Evolutionary conservation across 2,797 vertebrate genomes (phyloP), one percentile per base, ranked within the genome.

Genomic region (Tapirus indicus): DNA sequence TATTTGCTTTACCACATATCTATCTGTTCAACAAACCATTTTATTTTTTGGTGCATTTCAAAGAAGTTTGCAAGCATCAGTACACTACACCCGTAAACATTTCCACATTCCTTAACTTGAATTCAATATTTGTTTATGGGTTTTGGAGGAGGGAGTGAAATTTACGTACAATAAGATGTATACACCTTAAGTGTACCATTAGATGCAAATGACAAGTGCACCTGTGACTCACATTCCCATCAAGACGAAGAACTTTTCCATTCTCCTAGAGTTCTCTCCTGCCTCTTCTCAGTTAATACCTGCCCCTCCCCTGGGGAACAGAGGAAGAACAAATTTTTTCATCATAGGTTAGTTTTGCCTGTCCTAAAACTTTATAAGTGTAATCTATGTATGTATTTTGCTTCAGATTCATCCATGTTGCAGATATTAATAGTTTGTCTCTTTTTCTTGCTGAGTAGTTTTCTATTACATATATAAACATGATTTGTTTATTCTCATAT

Each of bases 41-140:
- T 91, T 47, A 29, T n/a, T 90, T 91, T 94, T 66, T 64, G 62
- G 49, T 96, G 32, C 32, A 71, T 92, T 97, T 96, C 52, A 90
- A 56, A 95, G 29, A 92, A 83, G 14, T 91, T 91, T 88, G 23
- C 2, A 92, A 32, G 17, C n/a, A 88, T 93, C 68, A 35, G 25
- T 32, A 62, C 12, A 90, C 66, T 83, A 94, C 23, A 68, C 41
- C 32, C 71, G 35, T 64, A 96, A 79, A 83, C n/a, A 88, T 96
- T 93, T 95, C 32, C 87, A 7, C 23, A 44, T 85, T 14, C 52
- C 68, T 95, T 87, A 23, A 78, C 4, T 82, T 94, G 23, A 58
- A 41, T 94, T 86, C 47, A 88, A 10, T 79, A 47, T 82, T 87
- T 90, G 18, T 56, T 62, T 82, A 44, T 54, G 41, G 32, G 17